Conservation (phyloP, 2,888 invertebrate genomes). For the Hylaea fasciaria region DNA sequence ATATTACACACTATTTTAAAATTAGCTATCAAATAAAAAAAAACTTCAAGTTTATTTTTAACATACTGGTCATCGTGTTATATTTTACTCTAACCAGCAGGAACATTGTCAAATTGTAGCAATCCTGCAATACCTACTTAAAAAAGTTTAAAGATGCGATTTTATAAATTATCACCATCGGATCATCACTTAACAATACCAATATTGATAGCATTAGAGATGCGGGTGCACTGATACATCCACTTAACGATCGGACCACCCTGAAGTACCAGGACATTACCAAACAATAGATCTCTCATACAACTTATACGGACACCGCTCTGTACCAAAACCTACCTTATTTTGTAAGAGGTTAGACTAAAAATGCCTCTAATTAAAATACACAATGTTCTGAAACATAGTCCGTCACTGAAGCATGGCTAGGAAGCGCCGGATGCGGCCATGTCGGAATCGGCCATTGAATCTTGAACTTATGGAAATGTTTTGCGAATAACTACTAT, state of each 20-base stretch:
- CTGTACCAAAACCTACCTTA: slow-evolving; percentile 7
- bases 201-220: slow-evolving; percentile 29
- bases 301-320: slow-evolving; percentile 13
- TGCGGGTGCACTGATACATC: slow-evolving; percentile 42
- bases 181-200: slow-evolving; percentile 26
- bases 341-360: neutral
- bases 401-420: slow-evolving; percentile 39
- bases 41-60: no score
- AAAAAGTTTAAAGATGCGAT: no score
- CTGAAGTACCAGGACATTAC: slow-evolving; percentile 36
- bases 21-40: no score
- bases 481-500: slow-evolving; percentile 22
- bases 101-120: no score
- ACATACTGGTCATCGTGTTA: no score
- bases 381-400: slow-evolving; percentile 29
- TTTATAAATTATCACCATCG: slow-evolving; percentile 11
- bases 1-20: no score
- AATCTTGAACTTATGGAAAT: slow-evolving; percentile 34
- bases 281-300: slow-evolving; percentile 40
- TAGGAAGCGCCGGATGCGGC: slow-evolving; percentile 37
- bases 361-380: neutral
- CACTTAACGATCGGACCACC: slow-evolving; percentile 43
- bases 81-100: neutral
- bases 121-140: no score
- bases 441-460: slow-evolving; percentile 35